Evolutionary conservation across 1,140 invertebrate species (phyloP), one percentile per base, ranked within the genome.

Genomic region (Drosophila santomea): DNA sequence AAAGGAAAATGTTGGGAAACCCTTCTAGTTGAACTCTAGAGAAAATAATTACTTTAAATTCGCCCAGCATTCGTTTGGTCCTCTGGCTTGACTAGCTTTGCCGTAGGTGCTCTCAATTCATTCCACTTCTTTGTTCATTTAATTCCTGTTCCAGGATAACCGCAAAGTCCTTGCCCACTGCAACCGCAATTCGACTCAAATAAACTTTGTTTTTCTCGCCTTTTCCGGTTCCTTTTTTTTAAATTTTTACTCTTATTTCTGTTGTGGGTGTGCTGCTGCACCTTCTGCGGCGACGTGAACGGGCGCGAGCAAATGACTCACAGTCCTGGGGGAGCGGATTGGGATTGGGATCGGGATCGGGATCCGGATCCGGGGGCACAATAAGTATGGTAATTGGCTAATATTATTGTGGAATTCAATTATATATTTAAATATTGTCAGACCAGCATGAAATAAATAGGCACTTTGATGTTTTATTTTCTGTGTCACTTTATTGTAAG

Each of bases 131-230:
- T 38, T 61, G 56, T 47, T 17, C 32, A 45, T 17, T 59, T 28
- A 50, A 36, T 45, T 60, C 28, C 11, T 23, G 4, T 10, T 28
- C 20, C 38, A 69, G 51, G 25, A 57, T 48, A 71, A 17, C 36
- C 32, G 5, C 4, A 41, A 35, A 45, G 39, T 48, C 64, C 36
- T 57, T 57, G 32, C n/a, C 14, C 51, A 17, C n/a, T 36, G 60
- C 25, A 35, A 51, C 45, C 36, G 36, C 44, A 71, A 41, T 47
- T 57, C 64, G 23, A 55, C 67, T 68, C 67, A 68, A 71, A 56
- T 38, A 78, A 73, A 48, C 64, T 80, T 75, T 66, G 43, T 41
- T 59, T 72, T 73, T 61, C 58, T 66, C 52, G 51, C 60, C 60
- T 57, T 54, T 60, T 76, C 47, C 52, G 51, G 41, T 7, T 63